Conservation (phyloP, 2,113 vertebrate genomes). For the Delphinus delphis region DNA sequence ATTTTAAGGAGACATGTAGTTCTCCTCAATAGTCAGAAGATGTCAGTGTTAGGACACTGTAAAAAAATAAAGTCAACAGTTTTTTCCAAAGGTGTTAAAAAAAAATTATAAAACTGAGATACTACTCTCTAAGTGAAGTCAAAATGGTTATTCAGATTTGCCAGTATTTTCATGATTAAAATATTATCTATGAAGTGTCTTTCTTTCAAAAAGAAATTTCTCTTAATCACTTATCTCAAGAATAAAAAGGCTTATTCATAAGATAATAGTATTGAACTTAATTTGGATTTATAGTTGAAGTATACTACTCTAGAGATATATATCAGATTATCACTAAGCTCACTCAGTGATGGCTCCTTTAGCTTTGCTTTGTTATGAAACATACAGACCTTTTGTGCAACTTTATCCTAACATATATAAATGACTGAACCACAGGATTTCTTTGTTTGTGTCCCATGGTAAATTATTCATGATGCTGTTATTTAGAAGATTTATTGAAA, state of each 20-base stretch:
- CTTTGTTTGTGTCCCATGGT: slow-evolving; percentile 2
- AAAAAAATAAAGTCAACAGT: neutral
- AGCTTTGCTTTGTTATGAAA: neutral
- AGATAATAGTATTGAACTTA: neutral
- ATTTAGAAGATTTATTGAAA: slow-evolving; percentile 9
- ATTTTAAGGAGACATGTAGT: slow-evolving; percentile 67
- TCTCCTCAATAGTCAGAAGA: slow-evolving; percentile 71
- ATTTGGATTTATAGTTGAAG: slow-evolving; percentile 29
- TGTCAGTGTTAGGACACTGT: slow-evolving; percentile 77
- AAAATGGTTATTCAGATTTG: slow-evolving; percentile 11
- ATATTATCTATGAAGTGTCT: neutral
- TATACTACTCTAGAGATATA: neutral
- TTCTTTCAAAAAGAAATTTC: slow-evolving; percentile 41
- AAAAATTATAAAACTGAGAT: slow-evolving; percentile 8
- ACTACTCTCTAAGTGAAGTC: slow-evolving; percentile 23
- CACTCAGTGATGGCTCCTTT: neutral
- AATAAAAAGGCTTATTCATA: slow-evolving; percentile 18
- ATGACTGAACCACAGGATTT: neutral
- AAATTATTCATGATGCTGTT: slow-evolving; percentile 1
- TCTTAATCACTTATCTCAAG: neutral
- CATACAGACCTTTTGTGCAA: neutral
- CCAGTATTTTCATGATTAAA: slow-evolving; percentile 44
- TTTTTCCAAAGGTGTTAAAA: slow-evolving; percentile 20
- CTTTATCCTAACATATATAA: neutral
- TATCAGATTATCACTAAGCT: neutral